A percentile compares a stretch with the other conserved stretches of the same genome.
phyloP scores from a whole-genome alignment of 2,797 vertebrate species.

The Leptatherina wallacei region DNA sequence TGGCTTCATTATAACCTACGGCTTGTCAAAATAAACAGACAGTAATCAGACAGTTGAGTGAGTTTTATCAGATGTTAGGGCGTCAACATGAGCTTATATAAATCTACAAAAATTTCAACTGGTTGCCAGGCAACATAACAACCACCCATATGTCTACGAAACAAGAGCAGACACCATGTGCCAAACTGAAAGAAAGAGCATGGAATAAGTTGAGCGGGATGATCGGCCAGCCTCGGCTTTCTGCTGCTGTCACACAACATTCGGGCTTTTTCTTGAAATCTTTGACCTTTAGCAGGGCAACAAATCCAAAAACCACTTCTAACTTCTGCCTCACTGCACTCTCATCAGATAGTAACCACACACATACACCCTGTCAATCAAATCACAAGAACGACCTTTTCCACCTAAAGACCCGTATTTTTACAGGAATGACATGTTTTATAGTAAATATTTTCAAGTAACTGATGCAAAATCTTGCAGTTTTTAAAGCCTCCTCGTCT shows the following conservation, averaged over 20 bases:
- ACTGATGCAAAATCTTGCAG: background rate
- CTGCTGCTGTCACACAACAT: background rate
- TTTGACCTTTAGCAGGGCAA: background rate
- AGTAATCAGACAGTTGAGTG: no score
- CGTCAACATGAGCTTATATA: no score
- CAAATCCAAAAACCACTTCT: background rate
- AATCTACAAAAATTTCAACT: no score
- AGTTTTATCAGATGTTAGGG: no score
- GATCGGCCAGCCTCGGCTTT: background rate
- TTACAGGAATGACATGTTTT: background rate
- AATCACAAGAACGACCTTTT: background rate
- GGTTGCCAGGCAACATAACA: background rate
- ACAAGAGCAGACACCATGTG: background rate
- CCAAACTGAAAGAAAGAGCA: background rate
- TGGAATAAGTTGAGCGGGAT: background rate
- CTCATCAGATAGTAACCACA: constrained; percentile 1
- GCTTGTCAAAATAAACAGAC: no score
- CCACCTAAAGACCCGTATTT: no score
- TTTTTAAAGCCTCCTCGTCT: background rate
- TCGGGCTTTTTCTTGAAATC: background rate
- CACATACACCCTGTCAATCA: constrained; percentile 5
- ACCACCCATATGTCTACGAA: background rate
- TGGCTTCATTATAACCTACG: no score
- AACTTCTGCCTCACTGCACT: background rate
- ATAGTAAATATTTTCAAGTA: background rate